Base-by-base conservation (phyloP, 2,113 vertebrate species). In the Hippocampus comes region DNA sequence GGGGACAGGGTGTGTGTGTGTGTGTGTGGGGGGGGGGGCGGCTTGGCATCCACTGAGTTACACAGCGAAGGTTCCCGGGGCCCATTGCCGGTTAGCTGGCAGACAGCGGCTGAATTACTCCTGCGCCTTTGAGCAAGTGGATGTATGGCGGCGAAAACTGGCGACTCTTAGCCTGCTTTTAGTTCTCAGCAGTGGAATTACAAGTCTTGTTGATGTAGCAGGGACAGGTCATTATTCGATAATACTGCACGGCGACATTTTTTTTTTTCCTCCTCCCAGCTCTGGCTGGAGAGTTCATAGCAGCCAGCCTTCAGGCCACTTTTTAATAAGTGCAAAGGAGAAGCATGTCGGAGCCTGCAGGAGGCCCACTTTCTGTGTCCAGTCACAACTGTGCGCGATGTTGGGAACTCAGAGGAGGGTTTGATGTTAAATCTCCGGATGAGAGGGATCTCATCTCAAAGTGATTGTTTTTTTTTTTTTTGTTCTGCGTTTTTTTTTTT, bases 151-250 rank as follows among this genome's bases (percentile, higher is more conserved):
- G 83, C 67, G 76, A 81, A 76, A 10, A 60, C 59, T 46, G 71
- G 75, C 75, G 72, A 73, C 59, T 76, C 73, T 86, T 34, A 80
- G 73, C 51, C 75, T 70, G 82, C 81, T 85, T 86, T 86, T 85
- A 83, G 77, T 84, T 79, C 82, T 81, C 82, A 65, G 80, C 73
- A 65, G 67, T 76, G 83, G 82, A 85, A 90, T 90, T 77, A 83
- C 80, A n/a, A 67, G 63, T 78, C 79, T 83, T 83, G 83, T 88
- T 89, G 86, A 88, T 85, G 79, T 80, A 79, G 78, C 60, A 27
- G 73, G 81, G 73, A 72, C 79, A 76, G 71, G 80, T 88, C 89
- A 89, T 90, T 85, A 84, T 78, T 75, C 48, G 75, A 76, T 89
- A 83, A 89, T 88, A 77, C 77, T 70, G 79, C 82, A 71, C 20